Base-by-base conservation (phyloP, 64 coral and sea anemone species). In the Platygyra sinensis region DNA sequence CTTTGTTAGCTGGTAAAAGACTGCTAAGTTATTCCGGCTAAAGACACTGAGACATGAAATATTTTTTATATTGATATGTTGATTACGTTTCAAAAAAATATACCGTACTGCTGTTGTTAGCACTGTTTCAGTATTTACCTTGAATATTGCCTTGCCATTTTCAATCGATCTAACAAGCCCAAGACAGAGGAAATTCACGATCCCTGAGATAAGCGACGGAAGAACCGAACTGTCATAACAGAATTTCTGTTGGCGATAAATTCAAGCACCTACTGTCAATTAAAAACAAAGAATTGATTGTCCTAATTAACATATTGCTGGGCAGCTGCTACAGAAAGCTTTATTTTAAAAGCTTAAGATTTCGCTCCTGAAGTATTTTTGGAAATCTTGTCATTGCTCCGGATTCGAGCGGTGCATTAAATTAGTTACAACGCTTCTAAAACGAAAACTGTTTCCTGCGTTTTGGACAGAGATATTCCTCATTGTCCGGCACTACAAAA, bases 221-320 rank as follows among this genome's bases (percentile, higher is more conserved):
- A 85, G 63, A 36, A 51, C 31, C 0, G 25, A 67, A 20, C 24
- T 85, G 36, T 85, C 81, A 71, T 27, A 49, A 69, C 22, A 85
- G 81, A n/a, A 85, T 85, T 72, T 71, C 24, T 19, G 65, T 85
- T 27, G 2, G 62, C 24, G 81, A 51, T 72, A 71, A 38, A 3
- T 51, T 51, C 63, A 16, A 72, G 31, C 3, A 28, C 42, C 42
- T 27, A 65, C 6, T 51, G 60, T 9, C 63, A 50, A 51, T 72
- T 29, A 85, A 8, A 50, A 39, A 62, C 25, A 57, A n/a, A 83
- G 31, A 85, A 28, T 28, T n/a, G 1, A 51, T 52, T 72, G 2
- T 24, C 16, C n/a, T 85, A 49, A 85, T 85, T 85, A 71, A 22
- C 81, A 71, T 71, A 85, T 85, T 38, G 3, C 22, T 36, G 4